Conservation (phyloP, 1,140 invertebrate species). For the Hyposmocoma kahamanoa region DNA sequence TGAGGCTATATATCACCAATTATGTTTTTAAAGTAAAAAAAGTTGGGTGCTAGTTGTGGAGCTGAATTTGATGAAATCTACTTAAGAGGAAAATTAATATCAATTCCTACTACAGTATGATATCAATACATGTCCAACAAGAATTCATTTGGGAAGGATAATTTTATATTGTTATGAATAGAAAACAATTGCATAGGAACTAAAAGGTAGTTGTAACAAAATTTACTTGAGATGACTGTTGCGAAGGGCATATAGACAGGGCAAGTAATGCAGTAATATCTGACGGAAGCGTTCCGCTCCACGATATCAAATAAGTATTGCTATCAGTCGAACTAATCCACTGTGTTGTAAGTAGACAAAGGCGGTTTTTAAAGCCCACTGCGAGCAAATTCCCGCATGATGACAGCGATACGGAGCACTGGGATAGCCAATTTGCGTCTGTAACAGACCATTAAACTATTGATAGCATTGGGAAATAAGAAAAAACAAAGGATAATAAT, state of each 20-base stretch:
- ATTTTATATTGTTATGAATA: too few relatives aligned
- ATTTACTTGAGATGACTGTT: constrained; percentile 77
- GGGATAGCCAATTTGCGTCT: constrained; percentile 83
- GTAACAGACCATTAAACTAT: constrained; percentile 28
- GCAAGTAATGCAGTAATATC: constrained; percentile 66
- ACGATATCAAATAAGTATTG: constrained; percentile 71
- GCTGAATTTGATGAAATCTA: too few relatives aligned
- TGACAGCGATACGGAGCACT: constrained; percentile 81
- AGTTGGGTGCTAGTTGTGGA: too few relatives aligned
- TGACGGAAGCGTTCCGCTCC: constrained; percentile 71
- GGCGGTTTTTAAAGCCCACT: constrained; percentile 78
- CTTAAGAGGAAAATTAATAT: too few relatives aligned
- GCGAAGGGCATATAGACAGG: constrained; percentile 75
- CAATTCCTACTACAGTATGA: too few relatives aligned
- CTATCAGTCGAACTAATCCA: constrained; percentile 74
- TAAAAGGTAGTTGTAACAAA: background rate
- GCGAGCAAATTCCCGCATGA: constrained; percentile 82
- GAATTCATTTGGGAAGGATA: too few relatives aligned
- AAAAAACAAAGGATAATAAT: background rate
- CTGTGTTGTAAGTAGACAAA: constrained; percentile 80
- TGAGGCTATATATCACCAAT: too few relatives aligned
- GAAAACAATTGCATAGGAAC: constrained; percentile 1
- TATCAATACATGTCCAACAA: too few relatives aligned
- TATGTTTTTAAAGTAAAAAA: too few relatives aligned
- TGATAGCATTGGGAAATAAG: constrained; percentile 11